phyloP scores from a whole-genome alignment of 2,797 vertebrate species.

The Novumbra hubbsi region DNA sequence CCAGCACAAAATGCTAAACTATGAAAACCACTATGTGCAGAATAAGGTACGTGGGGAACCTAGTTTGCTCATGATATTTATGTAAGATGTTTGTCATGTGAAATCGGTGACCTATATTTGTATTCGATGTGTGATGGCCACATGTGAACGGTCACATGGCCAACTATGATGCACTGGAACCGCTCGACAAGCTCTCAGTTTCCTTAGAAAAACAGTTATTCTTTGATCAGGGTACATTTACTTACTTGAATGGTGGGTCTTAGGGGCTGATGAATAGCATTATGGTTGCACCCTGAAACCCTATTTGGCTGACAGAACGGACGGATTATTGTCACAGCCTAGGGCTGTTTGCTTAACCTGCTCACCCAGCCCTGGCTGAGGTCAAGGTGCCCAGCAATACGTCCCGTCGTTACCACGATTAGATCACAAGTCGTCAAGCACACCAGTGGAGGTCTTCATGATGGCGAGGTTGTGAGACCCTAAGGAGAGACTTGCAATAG shows the following conservation, averaged over 20 bases:
- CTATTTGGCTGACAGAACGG: conserved; percentile 8
- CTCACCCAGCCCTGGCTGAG: conserved; percentile 49
- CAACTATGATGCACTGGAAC: neutral
- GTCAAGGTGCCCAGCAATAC: conserved; percentile 39
- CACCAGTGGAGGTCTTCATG: conserved; percentile 32
- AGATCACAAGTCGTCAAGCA: conserved; percentile 71
- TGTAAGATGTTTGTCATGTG: neutral
- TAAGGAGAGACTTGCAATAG: too few species aligned
- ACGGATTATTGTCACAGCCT: conserved; percentile 59
- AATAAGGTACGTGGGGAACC: neutral
- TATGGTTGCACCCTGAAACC: conserved; percentile 35
- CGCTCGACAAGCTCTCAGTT: conserved; percentile 42
- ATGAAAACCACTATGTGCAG: neutral
- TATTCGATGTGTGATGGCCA: neutral
- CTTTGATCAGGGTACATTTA: conserved; percentile 34
- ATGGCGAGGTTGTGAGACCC: conserved; percentile 11
- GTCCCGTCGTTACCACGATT: conserved; percentile 69
- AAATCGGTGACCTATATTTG: neutral
- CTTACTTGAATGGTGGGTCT: conserved; percentile 11
- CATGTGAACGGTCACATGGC: neutral
- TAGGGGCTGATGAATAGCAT: conserved; percentile 37
- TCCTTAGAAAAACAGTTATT: conserved; percentile 62
- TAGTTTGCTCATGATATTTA: neutral
- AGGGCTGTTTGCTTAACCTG: conserved; percentile 78
- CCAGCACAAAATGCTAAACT: neutral